Base-by-base conservation (phyloP, 2,113 vertebrate species). In the Tychaedon coryphoeus region DNA sequence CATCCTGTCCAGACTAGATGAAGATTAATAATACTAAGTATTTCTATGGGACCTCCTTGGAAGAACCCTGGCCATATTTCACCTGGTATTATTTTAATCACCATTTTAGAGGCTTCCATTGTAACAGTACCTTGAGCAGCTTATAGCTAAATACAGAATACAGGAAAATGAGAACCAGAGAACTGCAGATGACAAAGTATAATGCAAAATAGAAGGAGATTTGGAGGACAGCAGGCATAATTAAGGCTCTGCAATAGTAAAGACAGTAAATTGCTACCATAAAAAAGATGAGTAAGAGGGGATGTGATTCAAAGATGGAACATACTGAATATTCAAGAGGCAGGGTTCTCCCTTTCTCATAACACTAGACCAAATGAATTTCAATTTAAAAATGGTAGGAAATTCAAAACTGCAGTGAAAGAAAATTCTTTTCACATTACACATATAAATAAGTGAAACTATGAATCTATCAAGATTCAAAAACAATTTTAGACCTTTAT, bases 351-450 rank as follows among this genome's bases (percentile, higher is more conserved):
- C 38, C 19, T 51, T 73, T 77, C 57, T 91, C 10, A 1, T n/a
- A 79, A 69, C 9, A 83, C 5, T n/a, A 76, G 25, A 74, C 8
- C 38, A 75, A 91, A 50, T 50, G 0, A 87, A 78, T 54, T 86
- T 66, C 7, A 62, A 33, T 80, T 83, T 19, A 7, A 69, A 95
- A 87, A 56, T 7, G 4, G 34, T 36, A 78, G 40, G 53, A 86
- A 92, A 88, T 88, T 75, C 50, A 92, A 83, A 93, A 80, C 10
- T 76, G 34, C 66, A 88, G 54, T 69, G 45, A 88, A 86, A 88
- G 25, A 61, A 92, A 70, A 58, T 66, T 26, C 6, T 69, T 93
- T 90, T 79, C 29, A 50, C 38, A 58, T 73, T 38, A 84, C 6
- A 40, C 14, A 60, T 33, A 78, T n/a, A 69, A 91, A 7, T 43